Conservation (phyloP, 2,797 vertebrate genomes). For the Sebastiscus albofasciatus region DNA sequence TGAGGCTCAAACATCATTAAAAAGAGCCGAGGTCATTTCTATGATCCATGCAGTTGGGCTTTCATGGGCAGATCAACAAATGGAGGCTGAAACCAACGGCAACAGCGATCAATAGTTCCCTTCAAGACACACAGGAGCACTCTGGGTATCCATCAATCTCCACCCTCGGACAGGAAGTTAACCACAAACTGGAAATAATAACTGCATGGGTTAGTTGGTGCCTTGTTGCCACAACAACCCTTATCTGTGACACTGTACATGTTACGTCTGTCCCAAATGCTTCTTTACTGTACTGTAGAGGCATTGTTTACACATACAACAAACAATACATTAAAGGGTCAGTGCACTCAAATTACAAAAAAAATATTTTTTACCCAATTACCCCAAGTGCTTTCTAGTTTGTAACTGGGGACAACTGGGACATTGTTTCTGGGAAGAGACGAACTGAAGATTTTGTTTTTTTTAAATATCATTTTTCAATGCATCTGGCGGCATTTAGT, state of each 20-base stretch:
- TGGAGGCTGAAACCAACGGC: constrained; percentile 79
- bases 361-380: background rate
- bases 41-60: constrained; percentile 69
- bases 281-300: background rate
- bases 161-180: constrained; percentile 64
- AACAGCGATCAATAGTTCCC: constrained; percentile 83
- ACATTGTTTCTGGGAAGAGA: background rate
- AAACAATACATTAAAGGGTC: background rate
- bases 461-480: background rate
- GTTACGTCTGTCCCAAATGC: background rate
- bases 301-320: background rate
- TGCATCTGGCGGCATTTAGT: no score
- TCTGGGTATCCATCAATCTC: constrained; percentile 83
- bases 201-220: constrained; percentile 47
- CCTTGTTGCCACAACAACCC: constrained; percentile 37
- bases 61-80: constrained; percentile 81
- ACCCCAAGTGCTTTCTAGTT: background rate
- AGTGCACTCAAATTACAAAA: background rate
- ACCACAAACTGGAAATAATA: constrained; percentile 74
- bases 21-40: constrained; percentile 65
- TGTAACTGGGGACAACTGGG: background rate
- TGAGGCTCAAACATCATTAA: constrained; percentile 67
- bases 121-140: constrained; percentile 80
- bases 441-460: background rate
- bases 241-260: background rate